A percentile compares a stretch with the other conserved stretches of the same genome.
Conservation (phyloP, 2,113 vertebrate species). For the Aphelocoma coerulescens region DNA sequence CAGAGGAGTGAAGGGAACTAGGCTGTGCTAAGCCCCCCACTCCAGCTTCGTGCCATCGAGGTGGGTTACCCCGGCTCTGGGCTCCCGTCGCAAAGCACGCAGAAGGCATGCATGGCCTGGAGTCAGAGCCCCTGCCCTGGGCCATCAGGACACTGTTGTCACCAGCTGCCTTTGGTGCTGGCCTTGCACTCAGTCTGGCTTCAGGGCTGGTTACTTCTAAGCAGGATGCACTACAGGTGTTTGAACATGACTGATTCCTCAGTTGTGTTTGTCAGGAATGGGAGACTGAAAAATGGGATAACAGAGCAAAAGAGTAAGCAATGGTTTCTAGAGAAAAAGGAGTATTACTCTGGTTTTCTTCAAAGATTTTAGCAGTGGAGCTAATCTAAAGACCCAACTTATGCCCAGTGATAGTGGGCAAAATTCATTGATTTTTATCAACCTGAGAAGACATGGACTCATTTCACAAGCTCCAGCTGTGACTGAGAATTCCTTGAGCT, state of each 20-base stretch:
- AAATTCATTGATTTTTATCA: not conserved
- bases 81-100: rapidly evolving
- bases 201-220: not conserved
- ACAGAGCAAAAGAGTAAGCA: not conserved
- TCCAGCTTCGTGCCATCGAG: not conserved
- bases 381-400: not conserved
- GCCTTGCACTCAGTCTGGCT: not conserved
- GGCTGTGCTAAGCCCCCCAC: not conserved
- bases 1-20: not conserved
- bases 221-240: not conserved
- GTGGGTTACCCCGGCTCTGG: not conserved
- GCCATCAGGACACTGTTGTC: not conserved
- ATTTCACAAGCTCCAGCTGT: not conserved
- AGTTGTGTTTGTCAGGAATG: not conserved
- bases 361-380: not conserved
- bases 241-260: not conserved
- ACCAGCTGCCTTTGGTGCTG: not conserved
- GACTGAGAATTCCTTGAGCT: not conserved
- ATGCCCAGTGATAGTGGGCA: not conserved
- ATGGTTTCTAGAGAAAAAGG: not conserved
- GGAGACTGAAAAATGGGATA: not conserved
- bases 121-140: not conserved
- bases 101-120: not conserved
- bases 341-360: not conserved
- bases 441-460: not conserved